These are phyloP conservation scores for Pomatostomus ruficeps DNA, from an alignment of 2,113 vertebrate genomes.

Conservation along the genomic window DNA sequence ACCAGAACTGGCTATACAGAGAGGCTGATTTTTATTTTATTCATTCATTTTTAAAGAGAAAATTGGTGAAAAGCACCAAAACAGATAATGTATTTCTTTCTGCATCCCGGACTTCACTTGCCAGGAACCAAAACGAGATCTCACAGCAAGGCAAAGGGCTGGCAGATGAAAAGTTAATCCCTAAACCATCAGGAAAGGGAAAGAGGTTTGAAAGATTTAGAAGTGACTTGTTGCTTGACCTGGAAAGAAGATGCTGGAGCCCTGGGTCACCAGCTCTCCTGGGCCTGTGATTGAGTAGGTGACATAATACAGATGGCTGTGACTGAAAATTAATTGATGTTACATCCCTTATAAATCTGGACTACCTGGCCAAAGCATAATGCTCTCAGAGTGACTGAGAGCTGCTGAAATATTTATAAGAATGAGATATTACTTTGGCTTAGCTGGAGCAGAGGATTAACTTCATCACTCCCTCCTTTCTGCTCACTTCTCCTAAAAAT, in stretches of 20 bases:
- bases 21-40: not conserved
- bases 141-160: not conserved
- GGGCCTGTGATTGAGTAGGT: not conserved
- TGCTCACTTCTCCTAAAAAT: not conserved
- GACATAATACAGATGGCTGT: not conserved
- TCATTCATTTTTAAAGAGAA: not conserved
- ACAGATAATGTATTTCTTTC: not conserved
- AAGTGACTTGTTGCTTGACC: not conserved
- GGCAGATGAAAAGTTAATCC: not conserved
- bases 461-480: not conserved
- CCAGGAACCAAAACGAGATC: not conserved
- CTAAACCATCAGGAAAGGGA: not conserved
- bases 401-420: slow-evolving; percentile 38
- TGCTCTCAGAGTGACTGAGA: slow-evolving; percentile 8
- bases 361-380: not conserved
- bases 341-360: slow-evolving; percentile 14
- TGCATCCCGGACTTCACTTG: not conserved
- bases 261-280: not conserved
- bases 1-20: not conserved
- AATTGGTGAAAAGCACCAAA: not conserved
- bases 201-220: slow-evolving; percentile 13
- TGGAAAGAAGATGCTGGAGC: not conserved
- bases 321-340: slow-evolving; percentile 36
- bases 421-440: slow-evolving; percentile 16
- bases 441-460: not conserved